A percentile compares a stretch with the other conserved stretches of the same genome.
Conservation (phyloP, 37 sponge, comb jelly and placozoan genomes). For the Amphimedon queenslandica region DNA sequence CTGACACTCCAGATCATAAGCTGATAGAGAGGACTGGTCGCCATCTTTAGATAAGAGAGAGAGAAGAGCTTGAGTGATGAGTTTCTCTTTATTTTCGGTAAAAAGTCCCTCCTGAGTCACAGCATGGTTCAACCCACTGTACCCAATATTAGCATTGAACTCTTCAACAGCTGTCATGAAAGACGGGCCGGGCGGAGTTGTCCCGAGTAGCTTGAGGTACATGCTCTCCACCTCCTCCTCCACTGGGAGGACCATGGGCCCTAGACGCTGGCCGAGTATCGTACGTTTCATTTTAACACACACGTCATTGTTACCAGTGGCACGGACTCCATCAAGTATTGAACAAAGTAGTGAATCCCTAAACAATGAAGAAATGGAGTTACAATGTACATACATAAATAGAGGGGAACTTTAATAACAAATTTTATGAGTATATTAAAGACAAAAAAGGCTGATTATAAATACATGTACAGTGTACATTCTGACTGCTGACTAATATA, state of each 20-base stretch:
- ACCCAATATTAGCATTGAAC: constrained; percentile 94
- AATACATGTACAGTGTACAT: no score
- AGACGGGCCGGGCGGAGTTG: constrained; percentile 44
- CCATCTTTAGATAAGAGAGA: constrained; percentile 78
- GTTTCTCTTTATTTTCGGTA: constrained; percentile 97
- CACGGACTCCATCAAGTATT: constrained; percentile 96
- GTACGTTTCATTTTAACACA: constrained; percentile 94
- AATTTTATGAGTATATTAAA: no score
- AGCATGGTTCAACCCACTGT: constrained; percentile 96
- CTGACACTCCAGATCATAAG: constrained; percentile 88
- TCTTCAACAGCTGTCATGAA: constrained; percentile 73
- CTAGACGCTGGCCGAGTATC: constrained; percentile 77
- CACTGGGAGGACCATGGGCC: constrained; percentile 78
- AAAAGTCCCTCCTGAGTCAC: constrained; percentile 96
- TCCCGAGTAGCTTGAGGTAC: constrained; percentile 75
- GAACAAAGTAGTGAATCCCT: constrained; percentile 96
- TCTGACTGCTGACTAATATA: no score
- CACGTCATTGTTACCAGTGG: constrained; percentile 92
- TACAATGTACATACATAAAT: neutral
- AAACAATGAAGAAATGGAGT: neutral
- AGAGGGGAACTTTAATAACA: neutral
- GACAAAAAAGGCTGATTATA: no score
- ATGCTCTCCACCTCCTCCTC: constrained; percentile 98
- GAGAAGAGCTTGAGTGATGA: constrained; percentile 78
- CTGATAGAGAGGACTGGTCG: constrained; percentile 47